Conservation (phyloP, 2,113 vertebrate genomes). For the Channa maculata region DNA sequence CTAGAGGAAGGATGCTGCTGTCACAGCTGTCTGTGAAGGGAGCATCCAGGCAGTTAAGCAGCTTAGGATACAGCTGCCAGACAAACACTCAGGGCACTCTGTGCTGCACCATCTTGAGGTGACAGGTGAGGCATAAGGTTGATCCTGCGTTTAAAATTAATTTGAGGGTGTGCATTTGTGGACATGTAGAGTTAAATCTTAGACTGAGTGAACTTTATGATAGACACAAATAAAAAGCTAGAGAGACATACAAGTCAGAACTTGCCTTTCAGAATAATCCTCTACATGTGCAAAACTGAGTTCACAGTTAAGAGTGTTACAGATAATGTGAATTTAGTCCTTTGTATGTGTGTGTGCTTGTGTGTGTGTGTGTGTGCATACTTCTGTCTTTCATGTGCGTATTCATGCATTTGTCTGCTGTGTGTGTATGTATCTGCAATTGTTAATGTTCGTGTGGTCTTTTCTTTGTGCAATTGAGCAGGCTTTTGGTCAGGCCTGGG, state of each 20-base stretch:
- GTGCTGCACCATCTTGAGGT: slow-evolving; percentile 14
- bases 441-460: not conserved
- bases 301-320: too few relatives aligned
- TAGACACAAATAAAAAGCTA: slow-evolving; percentile 17
- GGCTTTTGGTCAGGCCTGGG: slow-evolving; percentile 32
- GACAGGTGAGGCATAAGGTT: slow-evolving; percentile 28
- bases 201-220: slow-evolving; percentile 31
- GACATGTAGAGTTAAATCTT: not conserved
- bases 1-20: slow-evolving; percentile 26
- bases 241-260: not conserved
- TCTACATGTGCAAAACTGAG: slow-evolving; percentile 15
- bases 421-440: slow-evolving; percentile 5
- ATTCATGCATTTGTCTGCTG: not conserved
- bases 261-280: slow-evolving; percentile 12
- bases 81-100: slow-evolving; percentile 3
- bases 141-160: not conserved
- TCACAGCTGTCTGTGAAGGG: slow-evolving; percentile 38
- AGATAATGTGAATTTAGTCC: slow-evolving; percentile 16
- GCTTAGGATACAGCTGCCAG: slow-evolving; percentile 28
- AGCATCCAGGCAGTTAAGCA: slow-evolving; percentile 21
- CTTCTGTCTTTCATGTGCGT: not conserved
- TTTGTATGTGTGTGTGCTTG: not conserved
- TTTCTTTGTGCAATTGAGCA: slow-evolving; percentile 30
- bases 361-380: not conserved
- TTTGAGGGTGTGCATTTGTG: not conserved